Base-by-base conservation (phyloP, 2,113 vertebrate species). In the Campylomormyrus tamandua region DNA sequence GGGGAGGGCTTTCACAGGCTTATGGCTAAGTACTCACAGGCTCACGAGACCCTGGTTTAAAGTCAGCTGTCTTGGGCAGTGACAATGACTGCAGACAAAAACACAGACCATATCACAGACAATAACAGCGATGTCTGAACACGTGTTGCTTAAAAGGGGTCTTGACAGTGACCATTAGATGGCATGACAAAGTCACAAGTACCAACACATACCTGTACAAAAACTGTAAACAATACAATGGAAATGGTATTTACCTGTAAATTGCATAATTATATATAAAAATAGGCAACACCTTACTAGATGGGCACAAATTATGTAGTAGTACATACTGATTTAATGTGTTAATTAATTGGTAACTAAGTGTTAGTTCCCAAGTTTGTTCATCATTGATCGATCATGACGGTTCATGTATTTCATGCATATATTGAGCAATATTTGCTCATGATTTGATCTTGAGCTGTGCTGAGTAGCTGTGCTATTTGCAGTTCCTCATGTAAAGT, bases 11-110 rank as follows among this genome's bases (percentile, higher is more conserved):
- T 84, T 92, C 92, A 84, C 88, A 91, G 92, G 74, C 92, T 93
- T 92, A 53, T 5, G 90, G 89, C 91, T 94, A 92, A 92, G 95
- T 96, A 96, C 96, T 96, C 95, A 96, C 96, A 94, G 94, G 95
- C 93, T 95, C 93, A 93, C 46, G 94, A 89, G 90, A 91, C 89
- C 90, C 89, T 48, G 91, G 62, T 56, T 90, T 92, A 90, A 88
- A 89, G 88, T 92, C 92, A n/a, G 95, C 92, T 93, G 95, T 96
- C 95, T 94, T 95, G 94, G 94, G 94, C 94, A 94, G 90, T 92
- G 96, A 95, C 92, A 96, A 94, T 90, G 95, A 96, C 94, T 95
- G 95, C 94, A 94, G 95, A 92, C 94, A 93, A 94, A 95, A 93
- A 96, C 56, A 95, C 92, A 95, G 94, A 95, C 94, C 35, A 77